A percentile compares a stretch with the other conserved stretches of the same genome.
Evolutionary conservation across 2,113 vertebrate species (phyloP).

Genomic region (Ifrita kowaldi): DNA sequence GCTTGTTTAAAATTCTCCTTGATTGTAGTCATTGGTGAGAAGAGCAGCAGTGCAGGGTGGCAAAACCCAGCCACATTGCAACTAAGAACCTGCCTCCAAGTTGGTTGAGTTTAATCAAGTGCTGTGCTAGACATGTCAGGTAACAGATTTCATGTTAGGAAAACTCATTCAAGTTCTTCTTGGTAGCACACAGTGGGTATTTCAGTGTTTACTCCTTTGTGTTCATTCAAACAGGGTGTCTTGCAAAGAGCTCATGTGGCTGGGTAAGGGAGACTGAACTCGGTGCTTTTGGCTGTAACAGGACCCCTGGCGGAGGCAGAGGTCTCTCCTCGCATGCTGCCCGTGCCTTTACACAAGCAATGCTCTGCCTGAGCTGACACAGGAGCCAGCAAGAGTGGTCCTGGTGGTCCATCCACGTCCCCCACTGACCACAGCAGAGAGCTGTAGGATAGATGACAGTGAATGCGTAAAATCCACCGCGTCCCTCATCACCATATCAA

Average conservation of each 20-base stretch:
- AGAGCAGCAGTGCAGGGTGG: background rate
- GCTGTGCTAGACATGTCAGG: background rate
- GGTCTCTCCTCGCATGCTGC: accelerated
- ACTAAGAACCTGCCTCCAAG: background rate
- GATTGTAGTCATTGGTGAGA: background rate
- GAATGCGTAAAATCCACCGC: accelerated
- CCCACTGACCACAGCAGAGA: background rate
- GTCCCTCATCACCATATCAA: background rate
- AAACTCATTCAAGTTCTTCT: background rate
- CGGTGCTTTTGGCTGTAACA: background rate
- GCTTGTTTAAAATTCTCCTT: background rate
- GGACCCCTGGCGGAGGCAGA: background rate
- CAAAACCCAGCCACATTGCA: background rate
- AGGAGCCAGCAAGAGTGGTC: background rate
- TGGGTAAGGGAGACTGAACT: background rate
- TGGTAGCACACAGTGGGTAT: background rate
- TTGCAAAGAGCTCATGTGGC: background rate
- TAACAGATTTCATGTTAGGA: background rate
- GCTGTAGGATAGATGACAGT: background rate
- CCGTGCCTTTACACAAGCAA: background rate
- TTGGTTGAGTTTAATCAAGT: background rate
- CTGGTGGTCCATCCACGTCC: accelerated
- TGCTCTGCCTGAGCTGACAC: background rate
- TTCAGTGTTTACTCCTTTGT: background rate
- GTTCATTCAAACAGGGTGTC: background rate